Evolutionary conservation across 2,888 invertebrate genomes (phyloP).

Genomic region (Dyspetes luteomarginatus): DNA sequence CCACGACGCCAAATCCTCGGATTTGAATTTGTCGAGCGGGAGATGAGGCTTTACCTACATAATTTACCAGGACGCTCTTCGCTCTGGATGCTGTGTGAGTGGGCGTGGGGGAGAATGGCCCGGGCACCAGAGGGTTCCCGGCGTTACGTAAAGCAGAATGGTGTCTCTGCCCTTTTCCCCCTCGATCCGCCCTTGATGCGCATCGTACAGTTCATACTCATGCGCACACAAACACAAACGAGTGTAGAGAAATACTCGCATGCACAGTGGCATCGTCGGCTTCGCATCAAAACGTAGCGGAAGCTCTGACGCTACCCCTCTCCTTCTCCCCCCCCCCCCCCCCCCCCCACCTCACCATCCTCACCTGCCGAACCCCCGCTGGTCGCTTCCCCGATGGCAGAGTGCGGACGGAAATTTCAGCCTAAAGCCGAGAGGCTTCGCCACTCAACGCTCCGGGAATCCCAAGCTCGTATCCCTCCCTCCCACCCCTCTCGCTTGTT

Average conservation of each 20-base stretch:
- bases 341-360: no score
- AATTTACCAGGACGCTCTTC: slow-evolving; percentile 68
- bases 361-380: background rate
- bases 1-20: slow-evolving; percentile 70
- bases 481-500: background rate
- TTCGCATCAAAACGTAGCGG: slow-evolving; percentile 60
- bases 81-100: slow-evolving; percentile 1
- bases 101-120: background rate
- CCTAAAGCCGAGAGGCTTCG: slow-evolving; percentile 46
- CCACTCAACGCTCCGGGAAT: slow-evolving; percentile 47
- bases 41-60: slow-evolving; percentile 71
- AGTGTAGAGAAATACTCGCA: slow-evolving; percentile 26
- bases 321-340: background rate
- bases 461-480: slow-evolving; percentile 9
- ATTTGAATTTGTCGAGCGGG: slow-evolving; percentile 74
- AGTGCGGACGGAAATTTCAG: slow-evolving; percentile 41
- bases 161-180: slow-evolving; percentile 2
- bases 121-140: slow-evolving; percentile 34
- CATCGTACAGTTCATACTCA: slow-evolving; percentile 4
- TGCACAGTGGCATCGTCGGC: slow-evolving; percentile 35
- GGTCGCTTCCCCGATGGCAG: slow-evolving; percentile 2
- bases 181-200: slow-evolving; percentile 4
- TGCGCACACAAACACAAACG: slow-evolving; percentile 17
- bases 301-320: slow-evolving; percentile 39
- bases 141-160: slow-evolving; percentile 40